phyloP scores from a whole-genome alignment of 53 echinoderm and acorn worm species.

The Antedon mediterranea region DNA sequence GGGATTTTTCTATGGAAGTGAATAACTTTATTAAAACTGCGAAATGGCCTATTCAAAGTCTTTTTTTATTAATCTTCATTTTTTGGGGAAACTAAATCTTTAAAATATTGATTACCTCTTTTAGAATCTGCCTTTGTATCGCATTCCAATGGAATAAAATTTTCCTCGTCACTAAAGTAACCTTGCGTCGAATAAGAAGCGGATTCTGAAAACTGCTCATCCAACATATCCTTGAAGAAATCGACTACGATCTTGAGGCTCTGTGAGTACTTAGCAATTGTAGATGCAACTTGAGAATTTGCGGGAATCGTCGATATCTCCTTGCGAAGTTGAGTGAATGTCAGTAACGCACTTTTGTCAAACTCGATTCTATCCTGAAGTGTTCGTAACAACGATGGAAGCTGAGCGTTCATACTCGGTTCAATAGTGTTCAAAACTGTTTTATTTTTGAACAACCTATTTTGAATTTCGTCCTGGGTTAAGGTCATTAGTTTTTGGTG shows the following conservation, averaged over 20 bases:
- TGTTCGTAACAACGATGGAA: slow-evolving; percentile 41
- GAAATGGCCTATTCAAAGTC: too few species aligned
- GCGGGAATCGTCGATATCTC: slow-evolving; percentile 75
- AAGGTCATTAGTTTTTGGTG: slow-evolving; percentile 73
- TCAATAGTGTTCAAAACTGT: slow-evolving; percentile 72
- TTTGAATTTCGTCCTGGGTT: slow-evolving; percentile 63
- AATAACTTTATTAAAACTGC: too few species aligned
- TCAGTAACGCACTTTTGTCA: slow-evolving; percentile 78
- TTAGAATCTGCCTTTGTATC: not conserved
- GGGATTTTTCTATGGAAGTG: too few species aligned
- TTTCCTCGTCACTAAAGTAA: slow-evolving; percentile 46
- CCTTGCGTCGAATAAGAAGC: slow-evolving; percentile 14
- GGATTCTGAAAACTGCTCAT: slow-evolving; percentile 58
- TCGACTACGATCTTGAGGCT: slow-evolving; percentile 57
- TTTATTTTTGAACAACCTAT: slow-evolving; percentile 79
- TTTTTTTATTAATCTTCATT: too few species aligned
- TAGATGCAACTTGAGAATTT: slow-evolving; percentile 67
- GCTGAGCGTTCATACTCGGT: slow-evolving; percentile 44
- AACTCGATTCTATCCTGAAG: slow-evolving; percentile 75
- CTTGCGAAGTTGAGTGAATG: slow-evolving; percentile 54
- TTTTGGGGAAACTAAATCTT: too few species aligned
- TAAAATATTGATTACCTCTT: not conserved
- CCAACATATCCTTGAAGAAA: slow-evolving; percentile 41
- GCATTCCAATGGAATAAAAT: slow-evolving; percentile 28
- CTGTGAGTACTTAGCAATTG: slow-evolving; percentile 59